Evolutionary conservation across 2,113 vertebrate species (phyloP).

Genomic region (Nibea coibor): DNA sequence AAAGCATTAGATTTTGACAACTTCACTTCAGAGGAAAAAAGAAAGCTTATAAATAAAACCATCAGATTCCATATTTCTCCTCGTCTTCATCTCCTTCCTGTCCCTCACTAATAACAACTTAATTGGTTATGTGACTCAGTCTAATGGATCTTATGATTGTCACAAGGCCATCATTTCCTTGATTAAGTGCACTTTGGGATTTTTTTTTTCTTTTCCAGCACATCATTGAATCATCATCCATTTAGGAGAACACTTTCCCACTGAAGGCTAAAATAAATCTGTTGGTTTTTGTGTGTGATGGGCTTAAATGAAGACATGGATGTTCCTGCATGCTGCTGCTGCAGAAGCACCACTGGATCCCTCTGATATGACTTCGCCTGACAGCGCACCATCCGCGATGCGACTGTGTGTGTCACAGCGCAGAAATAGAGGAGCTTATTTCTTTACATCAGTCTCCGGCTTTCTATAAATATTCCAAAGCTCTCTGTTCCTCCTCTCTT

Average conservation of each 20-base stretch:
- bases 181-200: constrained; percentile 26
- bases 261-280: constrained; percentile 4
- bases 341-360: constrained; percentile 41
- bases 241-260: constrained; percentile 13
- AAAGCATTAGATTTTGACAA: background rate
- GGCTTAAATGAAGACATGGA: constrained; percentile 7
- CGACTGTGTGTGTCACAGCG: constrained; percentile 57
- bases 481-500: constrained; percentile 50
- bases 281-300: constrained; percentile 1
- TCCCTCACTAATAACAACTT: constrained; percentile 3
- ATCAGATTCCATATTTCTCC: constrained; percentile 26
- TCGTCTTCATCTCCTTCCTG: constrained; percentile 1
- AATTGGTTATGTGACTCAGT: constrained; percentile 30
- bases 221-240: constrained; percentile 5
- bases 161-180: constrained; percentile 39
- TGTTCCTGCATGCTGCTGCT: constrained; percentile 20
- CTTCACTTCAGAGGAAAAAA: background rate
- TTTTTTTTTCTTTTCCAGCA: background rate
- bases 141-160: constrained; percentile 34
- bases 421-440: constrained; percentile 76
- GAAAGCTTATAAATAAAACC: constrained; percentile 16
- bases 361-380: constrained; percentile 65
- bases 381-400: constrained; percentile 68
- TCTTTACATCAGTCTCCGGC: constrained; percentile 65
- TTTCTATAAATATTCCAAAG: constrained; percentile 79